phyloP scores from a whole-genome alignment of 2,113 vertebrate genomes.

The Corydoras maculifer region DNA sequence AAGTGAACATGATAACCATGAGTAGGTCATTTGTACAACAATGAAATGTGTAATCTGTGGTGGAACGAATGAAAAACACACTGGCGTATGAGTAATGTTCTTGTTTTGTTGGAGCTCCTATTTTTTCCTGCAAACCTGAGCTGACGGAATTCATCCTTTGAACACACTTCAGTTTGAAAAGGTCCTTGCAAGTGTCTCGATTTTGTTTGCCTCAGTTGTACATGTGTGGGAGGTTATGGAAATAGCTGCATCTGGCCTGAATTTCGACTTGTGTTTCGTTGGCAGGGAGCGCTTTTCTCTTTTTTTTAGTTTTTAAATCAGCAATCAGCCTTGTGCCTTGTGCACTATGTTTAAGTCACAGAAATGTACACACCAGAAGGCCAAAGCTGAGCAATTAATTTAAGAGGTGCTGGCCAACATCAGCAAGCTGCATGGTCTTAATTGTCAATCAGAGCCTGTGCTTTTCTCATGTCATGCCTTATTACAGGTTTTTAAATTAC shows the following conservation, averaged over 20 bases:
- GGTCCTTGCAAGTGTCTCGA: conserved; percentile 14
- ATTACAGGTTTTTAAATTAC: not conserved
- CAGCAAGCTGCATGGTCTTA: not conserved
- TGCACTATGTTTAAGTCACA: conserved; percentile 20
- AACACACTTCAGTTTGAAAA: conserved; percentile 19
- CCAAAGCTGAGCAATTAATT: conserved; percentile 15
- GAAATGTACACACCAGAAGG: conserved; percentile 7
- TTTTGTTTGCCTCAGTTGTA: conserved; percentile 14
- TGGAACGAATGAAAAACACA: conserved; percentile 12
- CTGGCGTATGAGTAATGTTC: conserved; percentile 12
- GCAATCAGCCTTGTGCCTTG: conserved; percentile 18
- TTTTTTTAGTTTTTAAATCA: conserved; percentile 14
- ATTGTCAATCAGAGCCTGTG: not conserved
- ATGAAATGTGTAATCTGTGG: conserved; percentile 1
- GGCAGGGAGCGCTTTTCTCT: conserved; percentile 16
- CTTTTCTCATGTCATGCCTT: conserved; percentile 1
- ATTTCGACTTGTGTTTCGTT: conserved; percentile 12
- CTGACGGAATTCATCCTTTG: conserved; percentile 13
- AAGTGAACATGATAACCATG: conserved; percentile 9
- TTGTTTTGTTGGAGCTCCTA: conserved; percentile 12
- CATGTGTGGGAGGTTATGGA: conserved; percentile 24
- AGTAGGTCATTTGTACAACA: conserved; percentile 10
- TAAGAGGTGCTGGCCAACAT: conserved; percentile 14
- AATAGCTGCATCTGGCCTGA: conserved; percentile 29
- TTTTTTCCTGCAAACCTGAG: conserved; percentile 14